Evolutionary conservation across 2,113 vertebrate species (phyloP).

Genomic region (Aplodontia rufa): DNA sequence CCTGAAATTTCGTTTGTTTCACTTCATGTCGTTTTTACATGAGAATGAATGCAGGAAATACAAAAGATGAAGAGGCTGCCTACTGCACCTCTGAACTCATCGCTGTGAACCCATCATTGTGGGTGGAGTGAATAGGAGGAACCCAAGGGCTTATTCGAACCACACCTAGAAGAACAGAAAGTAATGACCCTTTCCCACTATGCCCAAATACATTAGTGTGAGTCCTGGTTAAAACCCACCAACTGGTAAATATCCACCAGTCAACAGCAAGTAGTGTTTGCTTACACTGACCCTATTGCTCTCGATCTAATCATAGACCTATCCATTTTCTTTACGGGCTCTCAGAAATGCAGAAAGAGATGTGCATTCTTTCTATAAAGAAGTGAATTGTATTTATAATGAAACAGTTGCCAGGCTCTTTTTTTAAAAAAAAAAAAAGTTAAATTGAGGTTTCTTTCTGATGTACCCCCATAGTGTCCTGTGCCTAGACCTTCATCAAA

Average conservation of each 20-base stretch:
- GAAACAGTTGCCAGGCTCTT: not conserved
- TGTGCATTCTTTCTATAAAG: not conserved
- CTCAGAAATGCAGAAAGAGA: not conserved
- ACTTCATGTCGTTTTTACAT: slow-evolving; percentile 62
- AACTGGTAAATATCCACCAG: not conserved
- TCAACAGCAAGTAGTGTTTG: not conserved
- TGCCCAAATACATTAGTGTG: not conserved
- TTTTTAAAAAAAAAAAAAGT: not conserved
- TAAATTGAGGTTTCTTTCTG: not conserved
- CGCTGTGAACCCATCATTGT: no score
- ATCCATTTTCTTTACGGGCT: not conserved
- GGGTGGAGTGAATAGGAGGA: not conserved
- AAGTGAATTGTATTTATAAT: not conserved
- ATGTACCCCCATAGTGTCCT: not conserved
- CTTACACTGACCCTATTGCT: not conserved
- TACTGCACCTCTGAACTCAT: not conserved
- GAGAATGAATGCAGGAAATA: not conserved
- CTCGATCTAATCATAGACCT: not conserved
- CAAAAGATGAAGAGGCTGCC: not conserved
- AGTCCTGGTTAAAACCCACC: not conserved
- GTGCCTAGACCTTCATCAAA: not conserved
- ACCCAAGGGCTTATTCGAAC: not conserved
- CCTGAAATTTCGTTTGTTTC: slow-evolving; percentile 74
- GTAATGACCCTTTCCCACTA: not conserved
- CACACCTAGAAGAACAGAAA: not conserved